Percentiles rank a stretch among this genome's conserved stretches.
phyloP scores from a whole-genome alignment of 1,140 invertebrate genomes.

The Monochamus saltuarius region DNA sequence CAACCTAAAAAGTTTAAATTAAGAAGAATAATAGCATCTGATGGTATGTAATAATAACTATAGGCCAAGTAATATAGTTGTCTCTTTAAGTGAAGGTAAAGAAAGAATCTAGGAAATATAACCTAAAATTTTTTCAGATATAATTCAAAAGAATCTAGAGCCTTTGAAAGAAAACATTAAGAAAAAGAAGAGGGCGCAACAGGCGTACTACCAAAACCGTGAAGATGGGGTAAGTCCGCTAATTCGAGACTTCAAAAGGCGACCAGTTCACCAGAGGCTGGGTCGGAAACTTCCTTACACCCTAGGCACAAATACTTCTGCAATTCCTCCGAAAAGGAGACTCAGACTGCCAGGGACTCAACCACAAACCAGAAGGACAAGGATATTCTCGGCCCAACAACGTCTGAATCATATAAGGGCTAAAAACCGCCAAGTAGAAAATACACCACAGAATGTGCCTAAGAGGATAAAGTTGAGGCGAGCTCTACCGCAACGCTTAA shows the following conservation, averaged over 20 bases:
- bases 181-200: conserved; percentile 10
- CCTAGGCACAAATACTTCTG: conserved; percentile 8
- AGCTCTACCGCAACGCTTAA: not conserved
- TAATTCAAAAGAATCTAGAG: conserved; percentile 11
- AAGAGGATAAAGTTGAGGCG: conserved; percentile 1
- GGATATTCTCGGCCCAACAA: not conserved
- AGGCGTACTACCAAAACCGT: conserved; percentile 14
- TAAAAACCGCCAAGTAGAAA: not conserved
- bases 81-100: not conserved
- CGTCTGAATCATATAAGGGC: conserved; percentile 4
- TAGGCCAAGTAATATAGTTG: not conserved
- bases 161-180: conserved; percentile 5
- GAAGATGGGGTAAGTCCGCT: not conserved
- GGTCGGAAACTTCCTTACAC: conserved; percentile 3
- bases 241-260: not conserved
- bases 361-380: not conserved
- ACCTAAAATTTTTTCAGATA: not conserved
- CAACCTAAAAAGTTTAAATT: conserved; percentile 4
- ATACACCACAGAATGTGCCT: not conserved
- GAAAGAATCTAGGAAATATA: not conserved
- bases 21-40: not conserved
- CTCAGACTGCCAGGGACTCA: not conserved
- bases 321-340: conserved; percentile 10
- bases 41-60: not conserved
- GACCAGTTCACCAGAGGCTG: conserved; percentile 10